Conservation (phyloP, 2,888 invertebrate genomes). For the Eledona agricola region DNA sequence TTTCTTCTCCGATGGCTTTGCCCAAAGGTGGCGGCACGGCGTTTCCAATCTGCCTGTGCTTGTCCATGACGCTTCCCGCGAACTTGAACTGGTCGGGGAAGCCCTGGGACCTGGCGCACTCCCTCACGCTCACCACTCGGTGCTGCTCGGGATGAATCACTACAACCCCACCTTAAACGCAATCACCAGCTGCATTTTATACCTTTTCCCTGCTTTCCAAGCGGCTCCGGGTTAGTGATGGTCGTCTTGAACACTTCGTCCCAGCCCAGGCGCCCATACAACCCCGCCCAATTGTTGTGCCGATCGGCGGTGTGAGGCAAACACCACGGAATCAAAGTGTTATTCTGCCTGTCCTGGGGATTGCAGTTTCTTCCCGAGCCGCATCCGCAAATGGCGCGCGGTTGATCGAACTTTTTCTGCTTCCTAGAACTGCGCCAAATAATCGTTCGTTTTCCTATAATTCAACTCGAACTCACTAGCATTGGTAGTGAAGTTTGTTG, state of each 20-base stretch:
- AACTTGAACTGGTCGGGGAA: conserved; percentile 82
- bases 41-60: conserved; percentile 88
- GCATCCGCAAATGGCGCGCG: conserved; percentile 83
- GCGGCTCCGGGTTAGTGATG: conserved; percentile 86
- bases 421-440: conserved; percentile 62
- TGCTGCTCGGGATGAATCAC: conserved; percentile 83
- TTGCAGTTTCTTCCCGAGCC: conserved; percentile 73
- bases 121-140: conserved; percentile 85
- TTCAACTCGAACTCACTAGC: conserved; percentile 61
- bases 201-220: conserved; percentile 86
- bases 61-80: conserved; percentile 78
- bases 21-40: conserved; percentile 88
- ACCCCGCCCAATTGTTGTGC: conserved; percentile 87
- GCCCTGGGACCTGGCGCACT: conserved; percentile 88
- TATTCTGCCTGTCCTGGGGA: conserved; percentile 77
- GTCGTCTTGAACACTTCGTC: conserved; percentile 87
- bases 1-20: conserved; percentile 78
- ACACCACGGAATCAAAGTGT: conserved; percentile 89
- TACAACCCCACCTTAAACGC: no score
- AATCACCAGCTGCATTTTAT: no score
- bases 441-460: conserved; percentile 1
- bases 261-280: conserved; percentile 84
- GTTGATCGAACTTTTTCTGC: conserved; percentile 61
- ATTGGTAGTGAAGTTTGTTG: conserved; percentile 66
- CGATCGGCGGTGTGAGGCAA: conserved; percentile 86